Conservation (phyloP, 2,113 vertebrate genomes). For the Barnardius zonarius region DNA sequence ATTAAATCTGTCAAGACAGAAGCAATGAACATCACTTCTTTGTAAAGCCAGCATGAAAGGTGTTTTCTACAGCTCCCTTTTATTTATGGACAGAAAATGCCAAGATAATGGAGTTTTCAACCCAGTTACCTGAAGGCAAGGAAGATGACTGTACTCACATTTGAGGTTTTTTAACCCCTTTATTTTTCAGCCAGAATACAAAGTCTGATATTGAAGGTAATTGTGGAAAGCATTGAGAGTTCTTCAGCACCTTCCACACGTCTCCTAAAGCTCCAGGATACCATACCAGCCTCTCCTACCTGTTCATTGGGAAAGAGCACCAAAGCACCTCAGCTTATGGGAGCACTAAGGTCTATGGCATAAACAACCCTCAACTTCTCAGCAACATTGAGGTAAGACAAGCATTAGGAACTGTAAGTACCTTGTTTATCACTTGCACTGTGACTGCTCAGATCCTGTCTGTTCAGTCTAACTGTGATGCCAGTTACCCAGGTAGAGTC, state of each 20-base stretch:
- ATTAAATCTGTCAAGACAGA: neutral
- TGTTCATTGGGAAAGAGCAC: neutral
- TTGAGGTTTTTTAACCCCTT: neutral
- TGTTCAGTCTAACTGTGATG: neutral
- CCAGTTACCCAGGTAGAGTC: neutral
- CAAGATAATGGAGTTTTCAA: neutral
- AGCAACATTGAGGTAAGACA: neutral
- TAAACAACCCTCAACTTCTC: neutral
- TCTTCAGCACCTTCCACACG: neutral
- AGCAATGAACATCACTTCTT: neutral
- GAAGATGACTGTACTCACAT: rapidly evolving
- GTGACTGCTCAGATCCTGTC: neutral
- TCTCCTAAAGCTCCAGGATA: neutral
- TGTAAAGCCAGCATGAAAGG: neutral
- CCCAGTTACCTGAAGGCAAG: neutral
- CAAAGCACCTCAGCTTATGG: neutral
- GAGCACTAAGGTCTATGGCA: too few species aligned
- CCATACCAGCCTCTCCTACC: neutral
- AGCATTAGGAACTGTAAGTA: neutral
- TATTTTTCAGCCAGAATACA: neutral
- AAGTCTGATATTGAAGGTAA: neutral
- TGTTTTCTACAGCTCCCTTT: neutral
- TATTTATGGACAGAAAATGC: neutral
- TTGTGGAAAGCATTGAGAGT: neutral
- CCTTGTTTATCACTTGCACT: rapidly evolving